Base-by-base conservation (phyloP, 2,113 vertebrate genomes). In the Brachirus orientalis region DNA sequence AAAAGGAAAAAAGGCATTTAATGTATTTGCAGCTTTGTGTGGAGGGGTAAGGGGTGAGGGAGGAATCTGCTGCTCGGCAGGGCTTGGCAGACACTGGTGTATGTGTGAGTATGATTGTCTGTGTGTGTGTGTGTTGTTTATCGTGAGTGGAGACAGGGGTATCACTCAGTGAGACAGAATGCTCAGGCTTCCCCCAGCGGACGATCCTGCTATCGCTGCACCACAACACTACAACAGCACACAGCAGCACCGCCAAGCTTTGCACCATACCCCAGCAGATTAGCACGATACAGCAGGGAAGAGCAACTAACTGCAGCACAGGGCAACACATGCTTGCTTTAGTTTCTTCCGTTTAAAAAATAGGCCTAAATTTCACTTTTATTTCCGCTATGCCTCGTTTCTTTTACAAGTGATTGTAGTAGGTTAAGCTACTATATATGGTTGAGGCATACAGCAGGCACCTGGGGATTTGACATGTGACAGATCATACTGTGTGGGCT, bases 81-180 rank as follows among this genome's bases (percentile, higher is more conserved):
- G 60, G 86, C 68, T 86, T 89, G 80, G 77, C 85, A 90, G 84
- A 82, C 82, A 52, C 53, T 64, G 46, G 58, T 36, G 68, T 52
- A 40, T 51, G 58, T 48, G 75, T 46, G 33, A 61, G 69, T 59
- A 60, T 47, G 60, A 45, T 68, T 50, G 75, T 68, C 72, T 18
- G 61, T 60, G 80, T 48, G 75, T 69, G 75, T 18, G 64, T 52
- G 77, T n/a, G 85, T 80, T 92, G 89, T 92, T 93, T 92, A 93
- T 92, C 86, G 74, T 90, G 89, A 89, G 90, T 87, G 88, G 89
- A 93, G 91, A 93, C 91, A 93, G 86, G 90, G 92, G 84, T 93
- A 93, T 93, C 92, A 92, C 90, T 93, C 91, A 93, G 87, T 72
- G 90, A 93, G 92, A 93, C 91, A 92, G 91, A 89, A 89, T 85